phyloP scores from a whole-genome alignment of 2,888 invertebrate species.

The Habroteleia sp. region DNA sequence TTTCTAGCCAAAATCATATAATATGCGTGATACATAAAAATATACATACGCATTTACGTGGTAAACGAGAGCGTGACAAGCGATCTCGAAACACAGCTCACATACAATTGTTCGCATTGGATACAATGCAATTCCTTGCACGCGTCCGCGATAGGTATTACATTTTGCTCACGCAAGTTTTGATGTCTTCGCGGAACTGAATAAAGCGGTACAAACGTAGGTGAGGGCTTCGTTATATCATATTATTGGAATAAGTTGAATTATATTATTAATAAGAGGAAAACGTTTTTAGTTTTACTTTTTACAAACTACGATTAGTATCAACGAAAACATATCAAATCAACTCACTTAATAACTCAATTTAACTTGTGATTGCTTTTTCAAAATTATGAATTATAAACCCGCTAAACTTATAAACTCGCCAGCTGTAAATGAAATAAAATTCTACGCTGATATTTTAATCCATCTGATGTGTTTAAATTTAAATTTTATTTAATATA shows the following conservation, averaged over 20 bases:
- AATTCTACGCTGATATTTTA: constrained; percentile 43
- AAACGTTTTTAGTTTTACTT: constrained; percentile 15
- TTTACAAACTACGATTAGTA: constrained; percentile 23
- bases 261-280: constrained; percentile 26
- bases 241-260: constrained; percentile 29
- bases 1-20: constrained; percentile 30
- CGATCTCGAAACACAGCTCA: constrained; percentile 30
- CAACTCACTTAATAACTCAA: constrained; percentile 33
- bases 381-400: constrained; percentile 42
- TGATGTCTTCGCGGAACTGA: constrained; percentile 54
- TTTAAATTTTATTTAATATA: constrained; percentile 38
- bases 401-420: constrained; percentile 29
- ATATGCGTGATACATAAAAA: constrained; percentile 21
- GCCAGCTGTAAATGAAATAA: constrained; percentile 38
- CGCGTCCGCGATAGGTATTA: constrained; percentile 47
- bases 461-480: constrained; percentile 38
- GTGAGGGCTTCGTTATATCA: constrained; percentile 25
- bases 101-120: constrained; percentile 39
- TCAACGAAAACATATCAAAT: constrained; percentile 34
- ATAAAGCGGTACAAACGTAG: constrained; percentile 33
- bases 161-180: constrained; percentile 58
- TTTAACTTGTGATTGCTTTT: constrained; percentile 38
- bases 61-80: constrained; percentile 56
- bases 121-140: constrained; percentile 57
- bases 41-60: constrained; percentile 20